Evolutionary conservation across 2,113 vertebrate genomes (phyloP), one percentile per base, ranked within the genome.

Genomic region (Chaetura pelagica): DNA sequence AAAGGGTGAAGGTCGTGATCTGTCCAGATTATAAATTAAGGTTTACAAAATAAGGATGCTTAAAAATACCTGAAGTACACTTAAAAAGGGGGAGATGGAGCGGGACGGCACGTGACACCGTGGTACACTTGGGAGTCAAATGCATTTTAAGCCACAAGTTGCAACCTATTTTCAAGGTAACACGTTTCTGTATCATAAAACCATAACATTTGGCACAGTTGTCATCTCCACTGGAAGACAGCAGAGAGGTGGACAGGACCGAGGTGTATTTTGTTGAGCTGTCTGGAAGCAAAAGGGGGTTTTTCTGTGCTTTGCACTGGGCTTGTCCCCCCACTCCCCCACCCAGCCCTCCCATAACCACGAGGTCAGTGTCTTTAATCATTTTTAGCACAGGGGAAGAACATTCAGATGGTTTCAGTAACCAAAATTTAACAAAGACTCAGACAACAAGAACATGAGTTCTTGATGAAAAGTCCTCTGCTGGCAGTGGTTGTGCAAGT

Each of bases 141-240:
- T 1, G 86, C 86, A 34, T 81, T 75, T 88, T 62, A 96, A 97
- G 97, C 94, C 97, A 97, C 64, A 55, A 96, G 91, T 88, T 86
- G 94, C 94, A 93, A 93, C 77, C 90, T 94, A 91, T 69, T 81
- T 40, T 78, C 79, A 84, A 96, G 93, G 69, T 96, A 97, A 94
- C 76, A 54, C 6, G 38, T 72, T 61, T 90, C 88, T 77, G 87
- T 49, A 88, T 94, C 91, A 68, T 24, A 93, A 92, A 94, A 76
- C 68, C 73, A 59, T 30, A 86, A 93, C 68, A 67, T 97, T 97
- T 97, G 97, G 97, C 97, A 97, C 97, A 90, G 94, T 92, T 81
- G 85, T 89, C 63, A 55, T 87, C 94, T 87, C 93, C 46, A 26
- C 91, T 51, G 66, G 75, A 38, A 69, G 72, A 30, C 55, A 64